phyloP scores from a whole-genome alignment of 2,113 vertebrate species.

The Fulica atra region DNA sequence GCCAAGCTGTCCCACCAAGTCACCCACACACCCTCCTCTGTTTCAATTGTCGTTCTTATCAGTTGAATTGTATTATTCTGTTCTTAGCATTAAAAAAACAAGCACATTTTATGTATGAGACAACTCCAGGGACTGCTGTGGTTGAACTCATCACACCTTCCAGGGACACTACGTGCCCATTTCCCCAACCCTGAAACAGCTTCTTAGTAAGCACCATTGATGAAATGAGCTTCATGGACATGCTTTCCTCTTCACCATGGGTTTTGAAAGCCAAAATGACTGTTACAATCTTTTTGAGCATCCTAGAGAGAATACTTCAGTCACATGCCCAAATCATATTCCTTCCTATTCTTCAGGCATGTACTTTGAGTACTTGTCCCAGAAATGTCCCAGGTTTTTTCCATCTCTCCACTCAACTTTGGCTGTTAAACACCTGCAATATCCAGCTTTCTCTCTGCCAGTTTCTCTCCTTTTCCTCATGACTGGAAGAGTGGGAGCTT shows the following conservation, averaged over 20 bases:
- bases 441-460: neutral
- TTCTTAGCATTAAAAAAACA: neutral
- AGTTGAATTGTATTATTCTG: neutral
- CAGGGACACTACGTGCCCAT: rapidly evolving
- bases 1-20: neutral
- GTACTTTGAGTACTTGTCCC: neutral
- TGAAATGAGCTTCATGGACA: neutral
- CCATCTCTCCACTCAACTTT: neutral
- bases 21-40: neutral
- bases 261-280: neutral
- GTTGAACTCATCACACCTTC: neutral
- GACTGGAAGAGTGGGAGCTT: neutral
- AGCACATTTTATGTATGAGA: neutral
- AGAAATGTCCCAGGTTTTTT: neutral
- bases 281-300: neutral
- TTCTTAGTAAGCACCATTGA: neutral
- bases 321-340: neutral
- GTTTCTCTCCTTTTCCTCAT: neutral
- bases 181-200: neutral
- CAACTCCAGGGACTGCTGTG: neutral
- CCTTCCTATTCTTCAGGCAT: neutral
- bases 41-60: neutral
- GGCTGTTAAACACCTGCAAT: neutral
- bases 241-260: neutral
- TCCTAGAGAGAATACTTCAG: neutral